phyloP scores from a whole-genome alignment of 2,797 vertebrate genomes.

The Tragelaphus eurycerus region DNA sequence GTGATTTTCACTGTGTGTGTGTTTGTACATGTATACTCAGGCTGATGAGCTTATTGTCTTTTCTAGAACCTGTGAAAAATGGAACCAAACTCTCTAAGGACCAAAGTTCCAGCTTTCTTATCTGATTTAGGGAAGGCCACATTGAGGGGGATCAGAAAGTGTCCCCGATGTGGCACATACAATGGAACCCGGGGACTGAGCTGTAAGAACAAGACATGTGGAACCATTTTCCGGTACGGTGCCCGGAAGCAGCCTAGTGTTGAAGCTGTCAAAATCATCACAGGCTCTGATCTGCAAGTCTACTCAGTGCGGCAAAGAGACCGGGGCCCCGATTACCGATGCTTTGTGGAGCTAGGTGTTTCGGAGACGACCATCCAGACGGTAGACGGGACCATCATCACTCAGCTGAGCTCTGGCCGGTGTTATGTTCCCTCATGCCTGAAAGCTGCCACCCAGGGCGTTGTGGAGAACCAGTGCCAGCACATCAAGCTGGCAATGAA shows the following conservation, averaged over 20 bases:
- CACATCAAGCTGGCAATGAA: slow-evolving; percentile 92
- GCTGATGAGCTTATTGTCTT: not conserved
- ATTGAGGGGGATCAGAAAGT: slow-evolving; percentile 91
- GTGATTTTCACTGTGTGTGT: not conserved
- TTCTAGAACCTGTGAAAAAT: slow-evolving; percentile 75
- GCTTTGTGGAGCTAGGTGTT: slow-evolving; percentile 91
- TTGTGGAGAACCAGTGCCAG: slow-evolving; percentile 88
- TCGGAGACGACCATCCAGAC: slow-evolving; percentile 90
- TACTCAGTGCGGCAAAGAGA: slow-evolving; percentile 92
- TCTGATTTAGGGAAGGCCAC: slow-evolving; percentile 94
- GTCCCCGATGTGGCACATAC: slow-evolving; percentile 93
- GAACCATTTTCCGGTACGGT: slow-evolving; percentile 88
- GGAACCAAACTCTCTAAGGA: slow-evolving; percentile 79
- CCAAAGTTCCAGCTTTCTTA: slow-evolving; percentile 90
- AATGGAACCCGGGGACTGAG: slow-evolving; percentile 95
- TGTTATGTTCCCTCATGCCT: slow-evolving; percentile 89
- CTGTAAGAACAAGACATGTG: slow-evolving; percentile 96
- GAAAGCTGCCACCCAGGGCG: slow-evolving; percentile 82
- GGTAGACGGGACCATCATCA: slow-evolving; percentile 88
- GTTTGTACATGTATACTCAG: not conserved
- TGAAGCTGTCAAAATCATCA: slow-evolving; percentile 90
- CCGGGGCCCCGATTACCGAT: slow-evolving; percentile 85
- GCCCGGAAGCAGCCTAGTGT: slow-evolving; percentile 78
- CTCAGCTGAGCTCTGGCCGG: slow-evolving; percentile 90
- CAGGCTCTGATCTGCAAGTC: slow-evolving; percentile 85